These are phyloP conservation scores for Syrmaticus mikado DNA, from an alignment of 2,113 vertebrate genomes.

Conservation along the genomic window DNA sequence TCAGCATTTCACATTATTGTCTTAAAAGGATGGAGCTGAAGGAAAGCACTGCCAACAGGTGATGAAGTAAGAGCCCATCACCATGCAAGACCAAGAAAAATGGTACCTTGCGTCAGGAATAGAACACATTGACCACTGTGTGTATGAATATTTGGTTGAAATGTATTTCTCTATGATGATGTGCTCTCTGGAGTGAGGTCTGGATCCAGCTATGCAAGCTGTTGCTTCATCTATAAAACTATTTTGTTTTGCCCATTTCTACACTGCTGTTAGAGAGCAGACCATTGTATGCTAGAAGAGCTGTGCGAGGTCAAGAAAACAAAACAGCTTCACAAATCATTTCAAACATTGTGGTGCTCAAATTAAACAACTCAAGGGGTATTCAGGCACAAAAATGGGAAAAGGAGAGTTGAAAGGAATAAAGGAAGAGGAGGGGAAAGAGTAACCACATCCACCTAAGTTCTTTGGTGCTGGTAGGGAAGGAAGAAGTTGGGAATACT, in stretches of 20 bases:
- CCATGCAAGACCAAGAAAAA: neutral
- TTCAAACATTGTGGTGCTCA: neutral
- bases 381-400: neutral
- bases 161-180: neutral
- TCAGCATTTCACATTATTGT: neutral
- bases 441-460: neutral
- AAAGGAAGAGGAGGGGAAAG: neutral
- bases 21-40: neutral
- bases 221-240: neutral
- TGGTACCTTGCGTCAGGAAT: neutral
- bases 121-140: neutral
- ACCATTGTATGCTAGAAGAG: neutral
- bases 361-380: neutral
- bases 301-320: too few species aligned
- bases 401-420: neutral
- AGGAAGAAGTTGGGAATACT: neutral
- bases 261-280: accelerated
- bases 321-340: neutral
- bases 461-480: neutral
- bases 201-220: neutral
- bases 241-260: too few species aligned
- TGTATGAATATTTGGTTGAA: neutral
- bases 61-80: neutral
- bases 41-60: neutral
- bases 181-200: neutral